Base-by-base conservation (phyloP, 1,140 invertebrate species). In the Drosophila leontia region DNA sequence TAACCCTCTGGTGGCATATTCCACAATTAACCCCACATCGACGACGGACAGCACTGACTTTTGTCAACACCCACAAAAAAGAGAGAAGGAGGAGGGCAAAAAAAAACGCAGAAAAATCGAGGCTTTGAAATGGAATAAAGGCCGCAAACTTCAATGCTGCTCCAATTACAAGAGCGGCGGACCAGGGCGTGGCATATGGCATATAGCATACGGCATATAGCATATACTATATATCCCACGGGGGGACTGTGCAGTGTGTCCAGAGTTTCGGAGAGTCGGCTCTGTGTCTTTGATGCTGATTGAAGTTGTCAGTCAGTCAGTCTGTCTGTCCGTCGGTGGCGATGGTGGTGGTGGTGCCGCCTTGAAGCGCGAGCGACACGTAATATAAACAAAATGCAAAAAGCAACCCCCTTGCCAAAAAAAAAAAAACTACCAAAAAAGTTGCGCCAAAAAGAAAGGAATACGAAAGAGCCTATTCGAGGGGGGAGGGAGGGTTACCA, bases 341-440 rank as follows among this genome's bases (percentile, higher is more conserved):
- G 23, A 13, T 9, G 26, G 23, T n/a, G 26, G 48, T 51, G 47
- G 47, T 68, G 69, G 68, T 79, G 79, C 76, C 75, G 71, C 55
- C 61, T 80, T 80, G 68, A 79, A 59, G 77, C 68, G 45, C 68
- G 60, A 44, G 58, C 76, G 83, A 88, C 84, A 87, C 78, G 76
- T 88, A 87, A 83, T 86, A 86, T 77, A 88, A 87, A 87, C 83
- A 87, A 83, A 83, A 88, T 83, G 80, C 84, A 82, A 82, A 87
- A 80, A 67, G 60, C 60, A 70, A 70, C 63, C 63, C 62, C 67
- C 62, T 23, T 7, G 15, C 59, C 19, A 12, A 51, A 68, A 78
- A 69, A n/a, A n/a, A n/a, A 64, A 47, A 65, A 59, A 29, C 13
- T 23, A 19, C 64, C 50, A 42, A 71, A 75, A 68, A 75, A 80